Conservation (phyloP, 2,888 invertebrate genomes). For the Temnothorax unifasciatus region DNA sequence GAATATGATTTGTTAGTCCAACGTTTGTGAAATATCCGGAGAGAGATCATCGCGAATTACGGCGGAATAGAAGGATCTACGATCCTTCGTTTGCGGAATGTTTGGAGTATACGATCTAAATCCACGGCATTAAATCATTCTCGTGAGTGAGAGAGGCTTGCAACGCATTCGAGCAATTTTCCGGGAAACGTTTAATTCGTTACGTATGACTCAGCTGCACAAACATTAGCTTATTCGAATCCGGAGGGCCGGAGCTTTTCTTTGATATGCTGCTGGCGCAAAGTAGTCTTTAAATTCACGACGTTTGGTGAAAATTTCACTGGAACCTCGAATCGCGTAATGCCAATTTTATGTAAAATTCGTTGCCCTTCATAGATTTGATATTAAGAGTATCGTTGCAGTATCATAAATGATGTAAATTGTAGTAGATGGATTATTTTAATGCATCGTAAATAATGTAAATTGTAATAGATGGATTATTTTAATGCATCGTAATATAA, state of each 20-base stretch:
- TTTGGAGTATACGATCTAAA: slow-evolving; percentile 42
- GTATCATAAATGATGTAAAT: neutral
- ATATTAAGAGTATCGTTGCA: neutral
- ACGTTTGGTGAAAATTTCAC: neutral
- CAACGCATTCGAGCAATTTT: slow-evolving; percentile 36
- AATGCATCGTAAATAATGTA: neutral
- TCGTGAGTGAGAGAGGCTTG: slow-evolving; percentile 24
- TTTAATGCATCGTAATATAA: neutral
- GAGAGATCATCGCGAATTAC: slow-evolving; percentile 44
- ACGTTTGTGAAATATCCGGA: slow-evolving; percentile 41
- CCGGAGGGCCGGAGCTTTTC: slow-evolving; percentile 29
- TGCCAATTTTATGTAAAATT: slow-evolving; percentile 37
- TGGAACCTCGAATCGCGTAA: neutral
- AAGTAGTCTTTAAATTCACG: slow-evolving; percentile 42
- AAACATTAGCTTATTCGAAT: slow-evolving; percentile 39
- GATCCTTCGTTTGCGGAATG: slow-evolving; percentile 43
- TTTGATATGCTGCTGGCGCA: slow-evolving; percentile 38
- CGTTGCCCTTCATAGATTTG: neutral
- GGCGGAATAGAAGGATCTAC: slow-evolving; percentile 45
- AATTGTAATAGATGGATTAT: neutral
- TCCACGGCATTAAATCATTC: slow-evolving; percentile 48
- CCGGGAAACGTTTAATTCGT: slow-evolving; percentile 45
- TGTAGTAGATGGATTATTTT: neutral
- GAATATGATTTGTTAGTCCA: slow-evolving; percentile 34
- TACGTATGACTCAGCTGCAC: slow-evolving; percentile 51